Evolutionary conservation across 1,140 invertebrate genomes (phyloP).

Genomic region (Pectinophora gossypiella): DNA sequence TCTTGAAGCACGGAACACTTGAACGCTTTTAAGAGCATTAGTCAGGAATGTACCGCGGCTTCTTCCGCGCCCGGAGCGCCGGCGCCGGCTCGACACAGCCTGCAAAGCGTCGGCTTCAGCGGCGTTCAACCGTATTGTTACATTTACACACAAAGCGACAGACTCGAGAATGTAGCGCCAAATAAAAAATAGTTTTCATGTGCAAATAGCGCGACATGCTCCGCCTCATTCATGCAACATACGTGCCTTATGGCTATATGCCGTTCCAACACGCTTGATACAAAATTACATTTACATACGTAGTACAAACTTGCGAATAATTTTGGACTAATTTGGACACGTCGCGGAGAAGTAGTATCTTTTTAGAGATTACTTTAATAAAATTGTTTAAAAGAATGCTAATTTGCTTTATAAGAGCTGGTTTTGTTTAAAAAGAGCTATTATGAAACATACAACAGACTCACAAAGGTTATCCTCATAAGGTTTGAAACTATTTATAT

Average conservation of each 20-base stretch:
- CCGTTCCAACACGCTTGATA: not conserved
- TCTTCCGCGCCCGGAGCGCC: not conserved
- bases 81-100: not conserved
- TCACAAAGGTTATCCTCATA: too few species aligned
- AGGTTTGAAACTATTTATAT: too few species aligned
- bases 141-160: slow-evolving; percentile 1
- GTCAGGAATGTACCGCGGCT: not conserved
- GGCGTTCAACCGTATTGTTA: not conserved
- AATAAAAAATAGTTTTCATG: slow-evolving; percentile 2
- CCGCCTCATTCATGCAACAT: not conserved
- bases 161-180: not conserved
- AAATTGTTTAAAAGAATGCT: too few species aligned
- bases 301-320: not conserved
- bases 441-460: too few species aligned
- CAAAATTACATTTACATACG: slow-evolving; percentile 3
- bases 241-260: not conserved
- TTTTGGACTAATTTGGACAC: not conserved
- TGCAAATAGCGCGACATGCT: not conserved
- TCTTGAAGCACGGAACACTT: slow-evolving; percentile 6
- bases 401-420: too few species aligned
- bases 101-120: too few species aligned
- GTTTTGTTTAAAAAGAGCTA: too few species aligned
- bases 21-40: slow-evolving; percentile 12
- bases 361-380: too few species aligned
- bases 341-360: too few species aligned